Percentiles rank a stretch among this genome's conserved stretches.
Conservation (phyloP, 2,113 vertebrate genomes). For the Cryptomyrus ogoouensis region DNA sequence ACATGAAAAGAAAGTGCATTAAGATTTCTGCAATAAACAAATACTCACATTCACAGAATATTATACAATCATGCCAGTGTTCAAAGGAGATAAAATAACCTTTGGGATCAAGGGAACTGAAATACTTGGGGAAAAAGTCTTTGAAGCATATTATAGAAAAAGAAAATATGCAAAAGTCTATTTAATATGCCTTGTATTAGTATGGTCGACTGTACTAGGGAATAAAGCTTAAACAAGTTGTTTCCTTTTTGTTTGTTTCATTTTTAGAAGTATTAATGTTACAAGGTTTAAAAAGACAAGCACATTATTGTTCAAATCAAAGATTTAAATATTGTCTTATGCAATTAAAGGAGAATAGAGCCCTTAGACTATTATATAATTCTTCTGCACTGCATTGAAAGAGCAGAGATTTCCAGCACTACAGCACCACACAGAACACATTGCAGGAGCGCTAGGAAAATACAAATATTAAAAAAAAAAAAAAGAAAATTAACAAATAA, state of each 20-base stretch:
- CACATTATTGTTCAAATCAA: not conserved
- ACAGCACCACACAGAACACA: not conserved
- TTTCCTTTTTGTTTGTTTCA: not conserved
- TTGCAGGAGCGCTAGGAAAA: not conserved
- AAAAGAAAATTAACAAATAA: not conserved
- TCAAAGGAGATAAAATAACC: constrained; percentile 63
- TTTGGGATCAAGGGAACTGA: constrained; percentile 56
- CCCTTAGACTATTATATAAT: not conserved
- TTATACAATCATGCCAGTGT: constrained; percentile 53
- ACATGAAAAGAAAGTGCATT: not conserved
- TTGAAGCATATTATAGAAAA: constrained; percentile 51
- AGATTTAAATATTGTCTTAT: not conserved
- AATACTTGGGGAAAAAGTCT: constrained; percentile 49
- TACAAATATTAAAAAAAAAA: not conserved
- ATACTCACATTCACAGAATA: constrained; percentile 48
- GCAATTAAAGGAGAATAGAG: constrained; percentile 28
- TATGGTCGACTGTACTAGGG: constrained; percentile 44
- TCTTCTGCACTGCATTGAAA: not conserved
- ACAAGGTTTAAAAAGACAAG: not conserved
- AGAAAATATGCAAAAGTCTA: constrained; percentile 52
- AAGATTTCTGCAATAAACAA: constrained; percentile 25
- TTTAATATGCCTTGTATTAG: constrained; percentile 62
- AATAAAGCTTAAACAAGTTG: constrained; percentile 55
- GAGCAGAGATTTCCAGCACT: not conserved
- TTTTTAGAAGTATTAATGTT: not conserved